Conservation (phyloP, 1,140 invertebrate species). For the Diploscapter pachys region DNA sequence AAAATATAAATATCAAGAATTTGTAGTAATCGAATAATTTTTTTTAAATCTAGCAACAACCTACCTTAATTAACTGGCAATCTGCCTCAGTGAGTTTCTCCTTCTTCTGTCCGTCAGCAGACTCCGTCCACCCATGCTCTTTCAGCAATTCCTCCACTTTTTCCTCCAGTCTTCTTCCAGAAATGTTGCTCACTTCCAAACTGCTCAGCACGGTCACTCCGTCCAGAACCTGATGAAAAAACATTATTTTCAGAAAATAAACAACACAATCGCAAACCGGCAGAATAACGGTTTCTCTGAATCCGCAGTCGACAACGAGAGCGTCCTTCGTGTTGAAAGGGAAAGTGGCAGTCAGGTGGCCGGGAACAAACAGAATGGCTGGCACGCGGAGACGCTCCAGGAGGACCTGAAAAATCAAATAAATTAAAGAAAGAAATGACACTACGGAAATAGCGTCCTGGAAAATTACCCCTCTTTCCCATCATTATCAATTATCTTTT, state of each 20-base stretch:
- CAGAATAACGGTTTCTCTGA: not conserved
- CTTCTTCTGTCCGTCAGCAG: not conserved
- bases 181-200: not conserved
- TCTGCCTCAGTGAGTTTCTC: not conserved
- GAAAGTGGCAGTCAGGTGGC: conserved; percentile 7
- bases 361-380: not conserved
- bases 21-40: not conserved
- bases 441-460: not conserved
- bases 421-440: no score
- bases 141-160: not conserved
- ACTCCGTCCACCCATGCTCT: not conserved
- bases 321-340: conserved; percentile 12
- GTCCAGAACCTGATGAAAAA: not conserved
- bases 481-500: not conserved
- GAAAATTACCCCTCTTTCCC: not conserved
- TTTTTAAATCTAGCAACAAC: not conserved
- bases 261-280: not conserved
- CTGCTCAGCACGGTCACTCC: conserved; percentile 4
- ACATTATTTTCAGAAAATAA: not conserved
- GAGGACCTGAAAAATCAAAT: not conserved
- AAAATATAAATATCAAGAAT: not conserved
- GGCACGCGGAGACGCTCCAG: not conserved
- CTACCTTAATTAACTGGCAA: not conserved
- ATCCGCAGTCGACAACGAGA: not conserved
- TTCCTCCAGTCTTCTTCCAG: not conserved